phyloP scores from a whole-genome alignment of 2,888 invertebrate species.

The Cephus pulcher region DNA sequence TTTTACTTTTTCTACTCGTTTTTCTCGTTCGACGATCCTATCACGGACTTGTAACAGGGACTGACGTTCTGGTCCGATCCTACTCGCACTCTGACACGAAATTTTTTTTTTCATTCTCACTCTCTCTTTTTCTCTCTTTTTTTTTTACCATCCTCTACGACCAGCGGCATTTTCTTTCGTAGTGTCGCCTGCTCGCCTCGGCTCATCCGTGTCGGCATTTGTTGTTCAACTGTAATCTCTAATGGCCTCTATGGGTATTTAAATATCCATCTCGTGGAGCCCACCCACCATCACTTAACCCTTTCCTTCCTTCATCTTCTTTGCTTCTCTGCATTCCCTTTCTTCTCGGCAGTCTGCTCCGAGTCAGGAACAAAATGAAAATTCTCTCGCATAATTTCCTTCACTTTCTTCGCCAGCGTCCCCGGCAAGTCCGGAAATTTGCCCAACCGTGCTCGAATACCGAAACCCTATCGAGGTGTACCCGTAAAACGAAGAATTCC shows the following conservation, averaged over 20 bases:
- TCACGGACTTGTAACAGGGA: not conserved
- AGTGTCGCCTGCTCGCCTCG: slow-evolving; percentile 11
- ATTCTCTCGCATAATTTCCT: not conserved
- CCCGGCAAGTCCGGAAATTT: not conserved
- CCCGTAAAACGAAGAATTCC: not conserved
- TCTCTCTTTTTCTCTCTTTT: no score
- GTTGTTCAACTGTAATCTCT: slow-evolving; percentile 51
- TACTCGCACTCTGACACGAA: not conserved
- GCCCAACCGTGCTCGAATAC: no score
- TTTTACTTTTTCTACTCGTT: not conserved
- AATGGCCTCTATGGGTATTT: slow-evolving; percentile 51
- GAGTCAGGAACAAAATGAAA: not conserved
- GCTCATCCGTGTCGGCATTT: slow-evolving; percentile 25
- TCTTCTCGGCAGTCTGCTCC: not conserved
- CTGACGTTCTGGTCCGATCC: not conserved
- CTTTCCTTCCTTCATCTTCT: slow-evolving; percentile 30
- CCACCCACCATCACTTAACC: slow-evolving; percentile 48
- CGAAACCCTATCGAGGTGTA: no score
- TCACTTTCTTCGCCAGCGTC: not conserved
- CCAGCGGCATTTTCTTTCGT: slow-evolving; percentile 13
- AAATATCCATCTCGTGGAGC: slow-evolving; percentile 47
- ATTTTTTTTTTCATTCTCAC: not conserved
- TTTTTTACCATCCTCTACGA: not conserved
- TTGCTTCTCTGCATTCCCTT: slow-evolving; percentile 1
- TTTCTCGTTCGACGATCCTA: not conserved